Percentiles rank a stretch among this genome's conserved stretches.
Evolutionary conservation across 1,140 invertebrate species (phyloP).

Genomic region (Drosophila auraria): DNA sequence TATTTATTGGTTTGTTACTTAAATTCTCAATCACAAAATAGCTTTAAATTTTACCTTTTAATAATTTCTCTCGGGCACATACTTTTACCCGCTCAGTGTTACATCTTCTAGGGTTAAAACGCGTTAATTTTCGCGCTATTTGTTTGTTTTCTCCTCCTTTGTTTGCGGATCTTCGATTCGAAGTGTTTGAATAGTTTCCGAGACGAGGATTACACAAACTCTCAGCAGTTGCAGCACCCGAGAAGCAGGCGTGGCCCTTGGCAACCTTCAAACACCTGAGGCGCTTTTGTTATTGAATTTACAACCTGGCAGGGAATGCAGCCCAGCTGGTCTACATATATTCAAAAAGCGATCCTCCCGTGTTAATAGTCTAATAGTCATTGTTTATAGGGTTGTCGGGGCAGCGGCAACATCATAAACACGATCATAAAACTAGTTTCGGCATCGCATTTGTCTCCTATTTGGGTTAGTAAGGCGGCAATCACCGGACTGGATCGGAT

Average conservation of each 20-base stretch:
- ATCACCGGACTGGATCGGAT: conserved; percentile 28
- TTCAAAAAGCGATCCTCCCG: conserved; percentile 22
- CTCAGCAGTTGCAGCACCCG: conserved; percentile 26
- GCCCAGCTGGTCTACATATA: conserved; percentile 2
- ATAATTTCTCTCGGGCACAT: background rate
- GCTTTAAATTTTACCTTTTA: too few species aligned
- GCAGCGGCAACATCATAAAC: conserved; percentile 51
- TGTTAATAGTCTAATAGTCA: conserved; percentile 49
- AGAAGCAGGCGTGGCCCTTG: conserved; percentile 14
- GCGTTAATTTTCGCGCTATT: conserved; percentile 65
- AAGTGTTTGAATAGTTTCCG: conserved; percentile 42
- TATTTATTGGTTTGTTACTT: background rate
- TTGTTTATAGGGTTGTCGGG: conserved; percentile 64
- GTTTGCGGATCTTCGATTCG: conserved; percentile 45
- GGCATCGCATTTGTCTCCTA: conserved; percentile 62
- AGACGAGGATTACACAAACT: conserved; percentile 42
- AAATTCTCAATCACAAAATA: background rate
- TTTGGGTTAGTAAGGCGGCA: conserved; percentile 73
- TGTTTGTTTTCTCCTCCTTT: conserved; percentile 54
- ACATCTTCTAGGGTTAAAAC: conserved; percentile 37
- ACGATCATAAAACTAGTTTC: conserved; percentile 72
- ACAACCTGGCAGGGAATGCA: conserved; percentile 33
- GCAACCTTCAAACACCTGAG: conserved; percentile 55
- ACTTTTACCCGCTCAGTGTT: conserved; percentile 42
- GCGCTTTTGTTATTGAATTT: conserved; percentile 38